These are phyloP conservation scores for Polia nebulosa DNA, from an alignment of 2,888 invertebrate species.

Conservation along the genomic window DNA sequence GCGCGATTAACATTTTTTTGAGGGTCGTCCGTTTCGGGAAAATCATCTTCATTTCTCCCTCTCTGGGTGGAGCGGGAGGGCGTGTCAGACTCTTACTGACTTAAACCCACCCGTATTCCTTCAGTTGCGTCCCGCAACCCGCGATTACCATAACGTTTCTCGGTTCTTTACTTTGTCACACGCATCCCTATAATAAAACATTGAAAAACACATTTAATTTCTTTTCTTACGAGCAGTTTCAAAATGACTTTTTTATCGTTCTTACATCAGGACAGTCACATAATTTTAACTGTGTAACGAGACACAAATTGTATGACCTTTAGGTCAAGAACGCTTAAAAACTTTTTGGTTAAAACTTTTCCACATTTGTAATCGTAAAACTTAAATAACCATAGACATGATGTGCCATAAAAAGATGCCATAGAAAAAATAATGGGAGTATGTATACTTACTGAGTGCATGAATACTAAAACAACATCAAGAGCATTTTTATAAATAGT, in stretches of 20 bases:
- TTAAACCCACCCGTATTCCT: too few relatives aligned
- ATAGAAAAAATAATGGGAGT: conserved; percentile 41
- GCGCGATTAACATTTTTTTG: too few relatives aligned
- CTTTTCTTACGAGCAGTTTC: conserved; percentile 9
- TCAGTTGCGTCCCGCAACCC: too few relatives aligned
- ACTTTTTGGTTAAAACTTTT: conserved; percentile 36
- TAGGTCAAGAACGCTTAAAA: conserved; percentile 44
- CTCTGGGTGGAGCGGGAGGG: too few relatives aligned
- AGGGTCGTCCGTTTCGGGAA: too few relatives aligned
- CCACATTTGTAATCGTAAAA: conserved; percentile 56
- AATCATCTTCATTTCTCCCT: too few relatives aligned
- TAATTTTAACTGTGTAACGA: conserved; percentile 27
- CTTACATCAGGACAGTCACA: conserved; percentile 13
- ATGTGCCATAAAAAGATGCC: conserved; percentile 52
- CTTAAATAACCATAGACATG: conserved; percentile 41
- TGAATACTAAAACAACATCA: conserved; percentile 49
- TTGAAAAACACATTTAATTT: conserved; percentile 17
- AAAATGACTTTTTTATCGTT: conserved; percentile 46
- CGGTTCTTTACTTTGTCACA: not conserved
- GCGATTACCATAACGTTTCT: too few relatives aligned
- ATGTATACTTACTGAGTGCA: conserved; percentile 47
- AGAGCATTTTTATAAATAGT: conserved; percentile 45
- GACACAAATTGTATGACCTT: conserved; percentile 61
- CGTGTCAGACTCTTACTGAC: too few relatives aligned
- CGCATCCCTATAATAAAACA: not conserved